Base-by-base conservation (phyloP, 2,113 vertebrate species). In the Rostratula benghalensis region DNA sequence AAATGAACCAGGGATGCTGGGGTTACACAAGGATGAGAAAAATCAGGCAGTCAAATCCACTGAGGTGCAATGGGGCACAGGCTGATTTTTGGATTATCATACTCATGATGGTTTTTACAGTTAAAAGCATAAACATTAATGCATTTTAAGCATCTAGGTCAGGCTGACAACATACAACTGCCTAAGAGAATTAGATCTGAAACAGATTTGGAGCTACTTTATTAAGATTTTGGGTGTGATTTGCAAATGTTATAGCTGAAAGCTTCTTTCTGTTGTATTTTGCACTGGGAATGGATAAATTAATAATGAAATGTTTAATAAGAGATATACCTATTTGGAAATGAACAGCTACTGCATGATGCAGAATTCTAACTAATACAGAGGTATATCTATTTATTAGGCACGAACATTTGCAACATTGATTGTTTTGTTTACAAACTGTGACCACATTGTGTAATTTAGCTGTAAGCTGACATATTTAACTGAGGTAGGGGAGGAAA, bases 1-100 rank as follows among this genome's bases (percentile, higher is more conserved):
- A 97, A 97, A 96, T 97, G 96, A 97, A 95, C 83, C 75, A 16
- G 71, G 69, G 92, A 96, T 87, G 60, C 87, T 94, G 89, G 56
- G 96, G 96, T 97, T 97, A 90, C 56, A 95, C 48, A 41, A 71
- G 74, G 95, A 96, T 87, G 94, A 97, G 85, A 89, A 92, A 76
- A 96, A 96, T 80, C 94, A 94, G 71, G 87, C 85, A 56, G 17
- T 81, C 59, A 94, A 96, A 95, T 94, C 79, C 94, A 88, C 70
- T 0, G 70, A 97, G 80, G 88, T 90, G 59, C 71, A 57, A 24
- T 28, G 84, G 94, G 92, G 95, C 91, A 96, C 57, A 77, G 71
- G n/a, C 89, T 91, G 95, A 87, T 94, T 93, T 80, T 70, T 2
- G 78, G 96, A 90, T 98, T 96, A 97, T 96, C 85, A 93, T 82